A percentile compares a stretch with the other conserved stretches of the same genome.
Evolutionary conservation across 2,113 vertebrate genomes (phyloP).

Genomic region (Rattus rattus): DNA sequence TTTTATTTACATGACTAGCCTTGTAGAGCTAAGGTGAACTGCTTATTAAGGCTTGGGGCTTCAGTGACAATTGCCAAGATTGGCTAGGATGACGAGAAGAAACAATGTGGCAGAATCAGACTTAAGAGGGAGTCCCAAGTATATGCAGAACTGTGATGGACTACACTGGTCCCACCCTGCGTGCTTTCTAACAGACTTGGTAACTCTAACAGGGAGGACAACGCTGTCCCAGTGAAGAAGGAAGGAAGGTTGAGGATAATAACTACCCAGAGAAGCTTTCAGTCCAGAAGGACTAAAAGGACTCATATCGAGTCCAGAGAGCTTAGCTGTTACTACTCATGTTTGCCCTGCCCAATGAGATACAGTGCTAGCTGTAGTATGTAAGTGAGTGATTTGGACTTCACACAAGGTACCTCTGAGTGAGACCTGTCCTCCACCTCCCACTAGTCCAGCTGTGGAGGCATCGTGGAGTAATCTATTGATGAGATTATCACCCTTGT

Average conservation of each 20-base stretch:
- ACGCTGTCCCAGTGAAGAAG: neutral
- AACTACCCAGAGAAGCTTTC: neutral
- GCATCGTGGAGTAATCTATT: neutral
- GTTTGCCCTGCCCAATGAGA: neutral
- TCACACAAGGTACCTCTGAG: neutral
- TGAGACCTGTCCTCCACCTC: too few relatives aligned
- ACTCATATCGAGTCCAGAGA: neutral
- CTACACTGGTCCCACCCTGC: neutral
- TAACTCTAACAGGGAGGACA: neutral
- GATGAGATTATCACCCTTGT: neutral
- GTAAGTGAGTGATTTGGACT: constrained; percentile 1
- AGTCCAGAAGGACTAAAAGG: neutral
- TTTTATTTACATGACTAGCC: neutral
- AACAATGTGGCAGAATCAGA: neutral
- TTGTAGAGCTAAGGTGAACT: neutral
- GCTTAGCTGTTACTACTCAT: neutral
- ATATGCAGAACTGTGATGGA: neutral
- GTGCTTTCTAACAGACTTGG: neutral
- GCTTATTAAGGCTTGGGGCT: constrained; percentile 21
- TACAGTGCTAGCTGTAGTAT: neutral
- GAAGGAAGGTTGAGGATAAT: neutral
- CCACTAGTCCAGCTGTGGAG: neutral
- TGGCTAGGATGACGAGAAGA: neutral
- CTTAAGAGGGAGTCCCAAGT: neutral
- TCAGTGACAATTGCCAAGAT: neutral